A percentile compares a stretch with the other conserved stretches of the same genome.
phyloP scores from a whole-genome alignment of 2,888 invertebrate genomes.

The Liodrosophila aerea region DNA sequence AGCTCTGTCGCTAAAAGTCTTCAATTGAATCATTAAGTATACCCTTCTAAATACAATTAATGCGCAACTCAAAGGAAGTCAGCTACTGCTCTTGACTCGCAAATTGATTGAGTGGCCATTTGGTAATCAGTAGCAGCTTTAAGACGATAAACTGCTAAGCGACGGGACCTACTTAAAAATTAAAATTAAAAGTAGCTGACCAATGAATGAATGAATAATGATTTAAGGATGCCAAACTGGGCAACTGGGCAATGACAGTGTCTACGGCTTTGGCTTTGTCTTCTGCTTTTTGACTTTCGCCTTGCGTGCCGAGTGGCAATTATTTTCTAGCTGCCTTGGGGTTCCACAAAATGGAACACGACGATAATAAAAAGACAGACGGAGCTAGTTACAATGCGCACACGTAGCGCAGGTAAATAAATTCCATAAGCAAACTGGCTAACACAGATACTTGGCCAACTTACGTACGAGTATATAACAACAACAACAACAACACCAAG shows the following conservation, averaged over 20 bases:
- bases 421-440: slow-evolving; percentile 23
- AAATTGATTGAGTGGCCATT: slow-evolving; percentile 40
- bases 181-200: slow-evolving; percentile 36
- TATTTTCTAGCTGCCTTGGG: slow-evolving; percentile 37
- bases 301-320: slow-evolving; percentile 67
- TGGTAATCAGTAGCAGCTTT: slow-evolving; percentile 12
- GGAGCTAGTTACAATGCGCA: slow-evolving; percentile 37
- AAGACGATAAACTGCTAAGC: slow-evolving; percentile 22
- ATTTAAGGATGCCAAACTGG: slow-evolving; percentile 4
- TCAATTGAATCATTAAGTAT: no score
- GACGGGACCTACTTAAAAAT: slow-evolving; percentile 46
- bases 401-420: slow-evolving; percentile 41
- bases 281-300: slow-evolving; percentile 16
- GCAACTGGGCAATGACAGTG: slow-evolving; percentile 11
- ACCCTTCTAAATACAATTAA: no score
- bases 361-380: slow-evolving; percentile 33
- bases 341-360: slow-evolving; percentile 11
- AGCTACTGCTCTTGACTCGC: no score
- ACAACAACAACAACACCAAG: no score
- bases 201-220: slow-evolving; percentile 40
- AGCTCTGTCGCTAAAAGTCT: no score
- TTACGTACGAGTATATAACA: no score
- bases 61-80: no score
- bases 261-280: neutral
- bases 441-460: slow-evolving; percentile 1